Conservation (phyloP, 2,888 invertebrate genomes). For the Cepaea hortensis region DNA sequence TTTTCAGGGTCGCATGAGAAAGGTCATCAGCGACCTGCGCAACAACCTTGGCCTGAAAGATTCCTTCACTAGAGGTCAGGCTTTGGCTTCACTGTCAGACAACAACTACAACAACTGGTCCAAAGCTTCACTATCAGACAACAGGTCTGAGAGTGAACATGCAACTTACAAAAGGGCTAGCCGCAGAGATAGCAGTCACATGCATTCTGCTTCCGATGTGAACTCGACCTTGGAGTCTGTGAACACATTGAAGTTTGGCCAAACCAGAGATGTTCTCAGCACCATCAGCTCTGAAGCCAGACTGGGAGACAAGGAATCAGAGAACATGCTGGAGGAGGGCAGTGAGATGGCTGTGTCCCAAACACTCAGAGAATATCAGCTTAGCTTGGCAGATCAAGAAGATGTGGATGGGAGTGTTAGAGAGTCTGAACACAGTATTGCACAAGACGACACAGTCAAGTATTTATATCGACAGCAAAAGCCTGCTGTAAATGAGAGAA, state of each 20-base stretch:
- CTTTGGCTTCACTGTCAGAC: slow-evolving; percentile 23
- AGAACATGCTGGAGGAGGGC: slow-evolving; percentile 45
- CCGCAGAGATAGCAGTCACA: neutral
- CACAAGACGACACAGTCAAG: neutral
- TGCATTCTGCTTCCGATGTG: neutral
- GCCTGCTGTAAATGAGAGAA: slow-evolving; percentile 40
- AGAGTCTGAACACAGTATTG: neutral
- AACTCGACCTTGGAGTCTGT: slow-evolving; percentile 28
- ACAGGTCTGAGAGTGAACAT: neutral
- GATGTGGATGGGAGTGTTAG: neutral
- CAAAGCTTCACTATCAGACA: slow-evolving; percentile 12
- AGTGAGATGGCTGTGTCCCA: slow-evolving; percentile 60
- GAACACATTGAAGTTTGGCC: slow-evolving; percentile 50
- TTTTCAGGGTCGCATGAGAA: slow-evolving; percentile 66
- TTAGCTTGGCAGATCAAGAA: slow-evolving; percentile 58
- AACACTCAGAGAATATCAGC: slow-evolving; percentile 62
- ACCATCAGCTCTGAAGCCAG: slow-evolving; percentile 47
- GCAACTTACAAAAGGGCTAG: neutral
- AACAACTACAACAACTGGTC: slow-evolving; percentile 26
- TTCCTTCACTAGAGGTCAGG: neutral
- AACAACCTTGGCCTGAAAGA: slow-evolving; percentile 65
- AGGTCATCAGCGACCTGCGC: slow-evolving; percentile 65
- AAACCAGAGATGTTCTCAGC: slow-evolving; percentile 51
- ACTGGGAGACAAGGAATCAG: neutral
- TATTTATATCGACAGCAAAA: neutral